Evolutionary conservation across 64 coral and sea anemone species (phyloP), one percentile per base, ranked within the genome.

Genomic region (Montipora efflorescens): DNA sequence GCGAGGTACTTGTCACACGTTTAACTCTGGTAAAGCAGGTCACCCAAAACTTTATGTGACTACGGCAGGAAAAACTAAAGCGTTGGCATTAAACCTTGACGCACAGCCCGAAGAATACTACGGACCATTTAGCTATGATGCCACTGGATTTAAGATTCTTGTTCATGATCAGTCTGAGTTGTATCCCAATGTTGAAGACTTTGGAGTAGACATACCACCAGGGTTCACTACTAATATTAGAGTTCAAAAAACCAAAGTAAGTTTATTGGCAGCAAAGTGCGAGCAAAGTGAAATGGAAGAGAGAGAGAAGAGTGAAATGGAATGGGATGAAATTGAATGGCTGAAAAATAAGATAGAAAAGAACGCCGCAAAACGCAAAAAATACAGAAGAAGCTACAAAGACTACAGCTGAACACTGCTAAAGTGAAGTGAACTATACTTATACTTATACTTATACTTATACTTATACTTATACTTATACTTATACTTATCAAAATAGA

Each of bases 61-160:
- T 0, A 76, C 75, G 7, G 5, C 92, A 28, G 92, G 92, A 20
- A 93, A 79, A 88, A 36, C 55, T 4, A 75, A 79, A 79, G 68
- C 57, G 8, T 8, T 93, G 45, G 46, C 76, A 19, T 58, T 93
- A 4, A 68, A 46, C 8, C 75, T 93, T 10, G 84, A 93, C 73
- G 59, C 84, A 21, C 74, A 93, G 22, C 84, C 84, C 5, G 73
- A 93, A 11, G 92, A 93, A 57, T 93, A 93, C 45, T 93, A 93
- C 57, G 92, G 92, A 1, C 92, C 92, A 10, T 93, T 70, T 58
- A 93, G 92, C 36, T 93, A 93, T 36, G 83, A 93, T 12, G 92
- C 92, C 3, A 93, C 92, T 55, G 92, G 92, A 47, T 88, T 93
- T 57, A 93, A 93, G 43, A 71, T 93, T 58, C 3, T 78, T 13